These are phyloP conservation scores for Leptura quadrifasciata DNA, from an alignment of 2,888 invertebrate genomes.

Conservation along the genomic window DNA sequence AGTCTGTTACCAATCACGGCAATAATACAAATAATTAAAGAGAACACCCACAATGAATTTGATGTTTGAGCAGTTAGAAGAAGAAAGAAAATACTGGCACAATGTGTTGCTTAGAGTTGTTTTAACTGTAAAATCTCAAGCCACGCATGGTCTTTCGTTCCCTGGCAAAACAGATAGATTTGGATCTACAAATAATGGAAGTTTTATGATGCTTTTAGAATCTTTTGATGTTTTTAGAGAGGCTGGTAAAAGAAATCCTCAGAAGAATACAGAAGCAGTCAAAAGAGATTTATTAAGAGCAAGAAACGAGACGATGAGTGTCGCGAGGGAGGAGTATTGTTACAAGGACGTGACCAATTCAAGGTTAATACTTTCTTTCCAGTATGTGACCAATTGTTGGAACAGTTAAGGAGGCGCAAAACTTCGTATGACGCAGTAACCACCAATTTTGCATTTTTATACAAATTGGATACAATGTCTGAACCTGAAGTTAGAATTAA, in stretches of 20 bases:
- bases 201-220: slow-evolving; percentile 22
- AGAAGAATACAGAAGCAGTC: too few relatives aligned
- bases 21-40: too few relatives aligned
- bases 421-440: too few relatives aligned
- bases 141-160: slow-evolving; percentile 10
- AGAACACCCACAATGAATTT: too few relatives aligned
- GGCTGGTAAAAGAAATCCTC: not conserved
- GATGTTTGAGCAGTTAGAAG: slow-evolving; percentile 25
- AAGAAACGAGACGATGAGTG: too few relatives aligned
- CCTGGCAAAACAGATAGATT: slow-evolving; percentile 24
- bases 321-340: not conserved
- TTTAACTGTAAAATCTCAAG: not conserved
- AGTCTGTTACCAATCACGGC: too few relatives aligned
- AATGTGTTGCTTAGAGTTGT: slow-evolving; percentile 18
- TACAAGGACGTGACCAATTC: not conserved
- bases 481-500: not conserved
- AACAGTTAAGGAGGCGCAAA: not conserved
- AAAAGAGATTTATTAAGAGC: too few relatives aligned
- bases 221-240: not conserved
- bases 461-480: too few relatives aligned
- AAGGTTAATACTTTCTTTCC: not conserved
- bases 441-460: too few relatives aligned
- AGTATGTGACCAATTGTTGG: not conserved
- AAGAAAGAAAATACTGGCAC: slow-evolving; percentile 28
- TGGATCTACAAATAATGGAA: slow-evolving; percentile 25